Evolutionary conservation across 2,113 vertebrate species (phyloP), one percentile per base, ranked within the genome.

Genomic region (Odocoileus virginianus): DNA sequence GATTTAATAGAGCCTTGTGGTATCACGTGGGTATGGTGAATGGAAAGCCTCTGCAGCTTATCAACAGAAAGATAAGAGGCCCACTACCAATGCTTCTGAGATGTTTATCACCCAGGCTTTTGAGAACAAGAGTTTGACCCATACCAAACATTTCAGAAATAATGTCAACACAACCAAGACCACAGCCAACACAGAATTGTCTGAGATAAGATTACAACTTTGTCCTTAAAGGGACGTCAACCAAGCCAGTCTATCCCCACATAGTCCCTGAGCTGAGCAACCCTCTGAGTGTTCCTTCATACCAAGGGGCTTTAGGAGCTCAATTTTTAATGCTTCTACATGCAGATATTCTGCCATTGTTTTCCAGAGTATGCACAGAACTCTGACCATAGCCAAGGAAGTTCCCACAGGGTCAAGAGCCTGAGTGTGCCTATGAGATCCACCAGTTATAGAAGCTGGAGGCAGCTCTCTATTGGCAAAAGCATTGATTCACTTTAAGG

Each of bases 141-240:
- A 88, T 90, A 87, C 81, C 97, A 95, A 97, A 97, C 47, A 79
- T 87, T 91, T 95, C 74, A 97, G 95, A 98, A 98, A 97, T 97
- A 98, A 98, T 96, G 96, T 98, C 98, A 97, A 60, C 87, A 81
- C 88, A 81, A 74, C 83, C 96, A 97, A 95, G 97, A 94, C 87
- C 78, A 81, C 84, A 89, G 71, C 95, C 97, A 94, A 89, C 71
- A 97, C 96, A 86, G 98, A 97, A 96, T 97, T 98, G 97, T 90
- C 85, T 89, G 79, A 98, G 97, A 98, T 98, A 98, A 98, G 89
- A 47, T 97, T 97, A 95, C 87, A 96, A 30, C 88, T 97, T 97
- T 96, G 87, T 91, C 95, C 96, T 98, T 76, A 90, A 96, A 95
- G 71, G 14, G 50, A 92, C 6, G 3, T 57, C 95, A 94, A 40